Conservation (phyloP, 2,888 invertebrate species). For the Alviniconcha strummeri region DNA sequence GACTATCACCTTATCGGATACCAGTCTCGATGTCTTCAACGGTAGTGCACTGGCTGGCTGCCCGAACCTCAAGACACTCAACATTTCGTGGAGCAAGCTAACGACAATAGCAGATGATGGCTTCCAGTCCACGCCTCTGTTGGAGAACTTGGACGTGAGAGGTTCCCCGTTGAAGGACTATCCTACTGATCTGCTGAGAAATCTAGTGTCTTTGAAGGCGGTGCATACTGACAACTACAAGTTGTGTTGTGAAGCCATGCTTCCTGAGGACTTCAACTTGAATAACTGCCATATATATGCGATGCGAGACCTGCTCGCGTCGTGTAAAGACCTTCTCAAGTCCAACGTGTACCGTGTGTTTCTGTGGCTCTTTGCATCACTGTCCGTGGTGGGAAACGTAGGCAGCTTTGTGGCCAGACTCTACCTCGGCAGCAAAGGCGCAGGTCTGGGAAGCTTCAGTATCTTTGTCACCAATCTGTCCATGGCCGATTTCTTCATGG, state of each 20-base stretch:
- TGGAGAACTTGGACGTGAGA: background rate
- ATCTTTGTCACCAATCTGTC: too few relatives aligned
- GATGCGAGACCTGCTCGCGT: constrained; percentile 3
- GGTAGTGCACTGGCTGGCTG: background rate
- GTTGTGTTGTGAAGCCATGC: constrained; percentile 19
- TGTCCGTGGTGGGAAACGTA: constrained; percentile 23
- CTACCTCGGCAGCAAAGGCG: too few relatives aligned
- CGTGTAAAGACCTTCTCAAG: constrained; percentile 21
- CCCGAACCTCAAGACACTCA: background rate
- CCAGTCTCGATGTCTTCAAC: background rate
- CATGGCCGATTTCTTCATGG: too few relatives aligned
- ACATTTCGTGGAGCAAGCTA: too few relatives aligned
- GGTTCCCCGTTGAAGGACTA: too few relatives aligned
- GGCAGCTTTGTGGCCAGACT: constrained; percentile 26
- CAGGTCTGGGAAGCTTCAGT: too few relatives aligned
- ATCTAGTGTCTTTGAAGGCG: background rate
- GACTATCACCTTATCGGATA: background rate
- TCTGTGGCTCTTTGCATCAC: constrained; percentile 26
- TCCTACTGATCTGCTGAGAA: background rate
- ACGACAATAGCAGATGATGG: background rate
- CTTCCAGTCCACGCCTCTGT: background rate
- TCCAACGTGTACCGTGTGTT: constrained; percentile 14
- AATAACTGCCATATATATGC: constrained; percentile 8
- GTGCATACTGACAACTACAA: background rate
- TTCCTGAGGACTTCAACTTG: constrained; percentile 2